A percentile compares a stretch with the other conserved stretches of the same genome.
Conservation (phyloP, 35 echinoderm and acorn worm genomes). For the Strongylocentrotus purpuratus region DNA sequence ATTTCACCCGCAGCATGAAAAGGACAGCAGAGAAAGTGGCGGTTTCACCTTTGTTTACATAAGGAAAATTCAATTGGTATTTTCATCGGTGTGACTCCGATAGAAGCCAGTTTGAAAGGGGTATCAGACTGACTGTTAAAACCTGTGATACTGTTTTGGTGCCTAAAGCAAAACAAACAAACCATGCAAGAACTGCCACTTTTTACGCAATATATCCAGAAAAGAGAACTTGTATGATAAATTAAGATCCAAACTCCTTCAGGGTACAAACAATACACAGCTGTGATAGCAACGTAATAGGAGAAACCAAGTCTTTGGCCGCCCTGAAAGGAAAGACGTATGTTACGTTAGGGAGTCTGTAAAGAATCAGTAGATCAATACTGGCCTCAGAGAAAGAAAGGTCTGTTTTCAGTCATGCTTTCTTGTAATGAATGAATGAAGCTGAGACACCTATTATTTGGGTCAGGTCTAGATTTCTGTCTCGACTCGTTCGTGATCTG, state of each 20-base stretch:
- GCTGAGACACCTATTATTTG: neutral
- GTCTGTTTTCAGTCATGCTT: neutral
- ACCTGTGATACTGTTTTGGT: neutral
- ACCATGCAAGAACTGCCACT: neutral
- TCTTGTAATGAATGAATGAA: conserved; percentile 13
- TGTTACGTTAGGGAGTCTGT: neutral
- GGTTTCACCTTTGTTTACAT: no score
- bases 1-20: no score
- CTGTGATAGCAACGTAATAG: neutral
- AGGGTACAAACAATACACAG: neutral
- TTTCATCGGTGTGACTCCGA: no score
- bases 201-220: neutral
- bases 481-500: neutral
- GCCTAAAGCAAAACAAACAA: neutral
- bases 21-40: no score
- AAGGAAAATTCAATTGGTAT: no score
- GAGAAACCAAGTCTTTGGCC: neutral
- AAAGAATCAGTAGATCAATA: neutral
- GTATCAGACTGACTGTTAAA: no score
- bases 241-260: neutral
- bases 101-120: no score
- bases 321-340: neutral
- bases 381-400: neutral
- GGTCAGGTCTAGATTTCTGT: neutral
- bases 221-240: neutral